Percentiles rank a stretch among this genome's conserved stretches.
Conservation (phyloP, 2,113 vertebrate genomes). For the Vireo altiloquus region DNA sequence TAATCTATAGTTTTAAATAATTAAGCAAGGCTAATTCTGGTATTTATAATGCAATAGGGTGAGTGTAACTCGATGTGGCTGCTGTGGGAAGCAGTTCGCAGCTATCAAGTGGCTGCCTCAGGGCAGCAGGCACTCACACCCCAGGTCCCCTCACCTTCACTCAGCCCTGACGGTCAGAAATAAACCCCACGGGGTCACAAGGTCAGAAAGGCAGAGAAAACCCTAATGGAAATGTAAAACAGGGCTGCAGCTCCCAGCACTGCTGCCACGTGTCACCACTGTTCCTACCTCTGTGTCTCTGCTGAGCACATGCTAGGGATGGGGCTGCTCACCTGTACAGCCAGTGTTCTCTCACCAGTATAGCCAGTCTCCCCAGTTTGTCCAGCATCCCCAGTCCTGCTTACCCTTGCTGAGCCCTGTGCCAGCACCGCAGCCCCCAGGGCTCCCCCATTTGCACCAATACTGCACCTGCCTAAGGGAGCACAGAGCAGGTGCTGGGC, state of each 20-base stretch:
- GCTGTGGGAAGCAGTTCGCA: neutral
- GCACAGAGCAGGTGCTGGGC: neutral
- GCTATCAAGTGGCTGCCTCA: neutral
- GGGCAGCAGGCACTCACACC: accelerated
- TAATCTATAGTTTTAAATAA: slow-evolving; percentile 59
- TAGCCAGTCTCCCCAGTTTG: neutral
- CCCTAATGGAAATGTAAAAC: neutral
- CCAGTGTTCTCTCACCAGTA: neutral
- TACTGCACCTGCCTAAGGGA: accelerated
- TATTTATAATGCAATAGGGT: slow-evolving; percentile 40
- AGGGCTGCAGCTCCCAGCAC: neutral
- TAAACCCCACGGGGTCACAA: accelerated
- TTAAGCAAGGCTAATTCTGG: slow-evolving; percentile 59
- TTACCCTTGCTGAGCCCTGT: accelerated
- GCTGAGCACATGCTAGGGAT: neutral
- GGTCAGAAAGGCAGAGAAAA: neutral
- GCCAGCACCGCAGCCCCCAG: neutral
- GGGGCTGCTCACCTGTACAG: neutral
- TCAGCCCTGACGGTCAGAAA: neutral
- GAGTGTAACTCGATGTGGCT: slow-evolving; percentile 22
- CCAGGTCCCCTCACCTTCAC: accelerated
- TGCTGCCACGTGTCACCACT: neutral
- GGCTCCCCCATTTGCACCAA: neutral
- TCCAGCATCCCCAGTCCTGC: neutral
- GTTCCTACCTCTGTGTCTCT: neutral